Conservation (phyloP, 2,797 vertebrate genomes). For the Poecilia picta region DNA sequence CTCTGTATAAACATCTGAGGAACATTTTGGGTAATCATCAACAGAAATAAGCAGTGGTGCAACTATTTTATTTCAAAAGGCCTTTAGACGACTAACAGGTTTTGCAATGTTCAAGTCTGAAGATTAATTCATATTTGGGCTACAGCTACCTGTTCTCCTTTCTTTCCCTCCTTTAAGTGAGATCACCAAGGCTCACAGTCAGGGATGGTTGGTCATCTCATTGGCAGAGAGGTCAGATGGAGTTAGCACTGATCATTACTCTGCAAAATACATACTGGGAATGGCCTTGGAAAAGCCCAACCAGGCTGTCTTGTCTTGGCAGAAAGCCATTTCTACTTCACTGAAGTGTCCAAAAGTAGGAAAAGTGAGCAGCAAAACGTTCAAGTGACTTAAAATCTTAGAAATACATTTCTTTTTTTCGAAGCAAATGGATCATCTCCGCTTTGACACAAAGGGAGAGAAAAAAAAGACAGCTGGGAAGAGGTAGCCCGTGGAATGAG, state of each 20-base stretch:
- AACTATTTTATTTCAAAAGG: not conserved
- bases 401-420: not conserved
- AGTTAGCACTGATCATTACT: conserved; percentile 64
- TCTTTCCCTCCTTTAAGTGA: conserved; percentile 6
- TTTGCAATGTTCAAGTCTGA: conserved; percentile 1
- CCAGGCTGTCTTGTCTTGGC: conserved; percentile 23
- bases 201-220: conserved; percentile 24
- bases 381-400: conserved; percentile 7
- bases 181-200: conserved; percentile 46
- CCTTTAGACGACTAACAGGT: not conserved
- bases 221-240: conserved; percentile 40
- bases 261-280: conserved; percentile 55
- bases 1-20: not conserved
- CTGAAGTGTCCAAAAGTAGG: conserved; percentile 23
- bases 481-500: conserved; percentile 20
- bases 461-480: conserved; percentile 8
- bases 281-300: conserved; percentile 39
- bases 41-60: not conserved
- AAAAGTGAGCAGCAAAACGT: conserved; percentile 29
- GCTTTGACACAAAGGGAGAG: conserved; percentile 33
- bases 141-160: conserved; percentile 10
- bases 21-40: not conserved
- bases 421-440: conserved; percentile 22
- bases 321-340: conserved; percentile 32
- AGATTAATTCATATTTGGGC: conserved; percentile 31